Evolutionary conservation across 2,888 invertebrate genomes (phyloP).

Genomic region (Lasioglossum malachurum): DNA sequence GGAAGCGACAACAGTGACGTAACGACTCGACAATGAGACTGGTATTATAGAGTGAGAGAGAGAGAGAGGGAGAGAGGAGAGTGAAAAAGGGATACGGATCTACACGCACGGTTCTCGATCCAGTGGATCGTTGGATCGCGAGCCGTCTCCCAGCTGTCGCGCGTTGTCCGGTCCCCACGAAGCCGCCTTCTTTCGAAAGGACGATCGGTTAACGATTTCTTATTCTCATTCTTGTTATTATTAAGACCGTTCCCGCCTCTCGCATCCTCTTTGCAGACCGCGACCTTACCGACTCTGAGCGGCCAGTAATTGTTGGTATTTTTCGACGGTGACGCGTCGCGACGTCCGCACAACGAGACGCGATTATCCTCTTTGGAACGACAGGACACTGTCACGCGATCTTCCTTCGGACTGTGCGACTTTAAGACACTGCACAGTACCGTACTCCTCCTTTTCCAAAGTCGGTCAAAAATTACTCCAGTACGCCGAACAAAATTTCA

Average conservation of each 20-base stretch:
- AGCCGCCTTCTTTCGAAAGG: conserved; percentile 50
- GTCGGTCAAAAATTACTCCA: too few species aligned
- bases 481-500: too few species aligned
- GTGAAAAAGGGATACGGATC: background rate
- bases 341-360: conserved; percentile 10
- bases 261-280: conserved; percentile 4
- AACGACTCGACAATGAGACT: conserved; percentile 76
- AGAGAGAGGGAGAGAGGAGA: background rate
- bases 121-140: conserved; percentile 38
- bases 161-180: conserved; percentile 13
- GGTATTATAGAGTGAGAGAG: background rate
- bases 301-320: conserved; percentile 38
- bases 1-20: conserved; percentile 78
- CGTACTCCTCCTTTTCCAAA: background rate
- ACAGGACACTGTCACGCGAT: background rate
- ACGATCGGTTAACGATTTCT: conserved; percentile 54
- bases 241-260: background rate
- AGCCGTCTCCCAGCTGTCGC: conserved; percentile 60
- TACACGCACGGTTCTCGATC: conserved; percentile 37
- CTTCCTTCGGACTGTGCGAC: background rate
- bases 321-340: conserved; percentile 25
- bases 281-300: conserved; percentile 39
- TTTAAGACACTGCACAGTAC: background rate
- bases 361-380: background rate
- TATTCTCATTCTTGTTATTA: conserved; percentile 51